Conservation (phyloP, 2,888 invertebrate genomes). For the Lacanobia wlatinum region DNA sequence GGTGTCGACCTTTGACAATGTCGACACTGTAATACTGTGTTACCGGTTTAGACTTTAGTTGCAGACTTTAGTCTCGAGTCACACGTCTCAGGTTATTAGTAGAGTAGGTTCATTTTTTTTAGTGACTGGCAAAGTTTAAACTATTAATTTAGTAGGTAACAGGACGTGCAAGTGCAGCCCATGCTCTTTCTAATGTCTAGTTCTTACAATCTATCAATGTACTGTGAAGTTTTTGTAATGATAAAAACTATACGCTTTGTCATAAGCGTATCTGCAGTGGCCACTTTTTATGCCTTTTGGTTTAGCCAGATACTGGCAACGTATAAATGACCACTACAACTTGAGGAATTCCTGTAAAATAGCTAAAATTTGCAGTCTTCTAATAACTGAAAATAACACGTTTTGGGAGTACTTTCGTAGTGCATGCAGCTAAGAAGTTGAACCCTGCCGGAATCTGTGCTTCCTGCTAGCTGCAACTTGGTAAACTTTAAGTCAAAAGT, state of each 20-base stretch:
- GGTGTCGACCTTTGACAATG: constrained; percentile 53
- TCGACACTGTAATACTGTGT: constrained; percentile 36
- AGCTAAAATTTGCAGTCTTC: too few relatives aligned
- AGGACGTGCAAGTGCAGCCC: too few relatives aligned
- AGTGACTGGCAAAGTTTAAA: not conserved
- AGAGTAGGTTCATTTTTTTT: not conserved
- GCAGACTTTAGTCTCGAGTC: not conserved
- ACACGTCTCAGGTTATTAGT: constrained; percentile 14
- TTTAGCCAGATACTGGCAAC: not conserved
- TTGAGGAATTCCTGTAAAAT: not conserved
- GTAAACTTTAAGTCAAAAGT: too few relatives aligned
- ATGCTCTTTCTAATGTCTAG: too few relatives aligned
- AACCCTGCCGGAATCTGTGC: too few relatives aligned
- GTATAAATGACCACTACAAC: not conserved
- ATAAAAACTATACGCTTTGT: too few relatives aligned
- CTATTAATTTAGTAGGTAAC: too few relatives aligned
- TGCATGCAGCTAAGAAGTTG: too few relatives aligned
- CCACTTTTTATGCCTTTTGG: not conserved
- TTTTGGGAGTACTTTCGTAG: too few relatives aligned
- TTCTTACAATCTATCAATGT: too few relatives aligned
- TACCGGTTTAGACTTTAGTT: constrained; percentile 45
- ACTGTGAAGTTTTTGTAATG: not conserved
- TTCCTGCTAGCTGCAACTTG: too few relatives aligned
- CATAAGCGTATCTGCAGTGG: not conserved
- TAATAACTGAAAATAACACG: too few relatives aligned